Evolutionary conservation across 2,113 vertebrate species (phyloP), one percentile per base, ranked within the genome.

Genomic region (Brachionichthys hirsutus): DNA sequence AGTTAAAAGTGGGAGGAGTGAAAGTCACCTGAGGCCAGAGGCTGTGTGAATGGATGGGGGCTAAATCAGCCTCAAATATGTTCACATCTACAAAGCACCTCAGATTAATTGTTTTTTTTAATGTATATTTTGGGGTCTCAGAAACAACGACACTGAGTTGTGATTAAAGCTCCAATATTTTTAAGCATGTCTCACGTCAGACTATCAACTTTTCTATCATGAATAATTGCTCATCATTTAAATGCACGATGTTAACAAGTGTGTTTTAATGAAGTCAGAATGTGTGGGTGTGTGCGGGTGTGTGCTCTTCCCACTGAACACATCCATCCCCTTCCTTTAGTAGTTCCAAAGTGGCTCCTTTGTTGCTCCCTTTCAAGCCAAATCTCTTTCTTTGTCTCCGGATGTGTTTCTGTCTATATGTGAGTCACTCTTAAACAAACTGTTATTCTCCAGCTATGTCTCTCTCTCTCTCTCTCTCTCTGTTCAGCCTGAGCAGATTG

Each of bases 1-100:
- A 62, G 35, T 59, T 54, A 71, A 74, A 73, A 24, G 42, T 52
- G 20, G 61, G 46, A 59, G 52, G 18, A 66, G 61, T 58, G 67
- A 78, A 80, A 54, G 72, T 66, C 46, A 49, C 78, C 83, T 76
- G 73, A 70, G 71, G 71, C 75, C 19, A 74, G 64, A 64, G 68
- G 64, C 19, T 62, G 63, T 46, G 38, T 59, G 17, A 56, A 66
- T 48, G 55, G 49, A 44, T 71, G 35, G 42, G 58, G 79, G 76
- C 84, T 55, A 83, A 64, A 61, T 73, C 14, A 2, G 66, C 77
- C 80, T 75, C 85, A 86, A 73, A 77, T 54, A 7, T 67, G 44
- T 65, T 73, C 67, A 67, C 62, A 52, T 20, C 49, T 5, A 50
- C 58, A 61, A 50, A 54, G 12, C 17, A 57, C 38, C 6, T 48